Base-by-base conservation (phyloP, 2,113 vertebrate species). In the Forbesichthys papilliferus region DNA sequence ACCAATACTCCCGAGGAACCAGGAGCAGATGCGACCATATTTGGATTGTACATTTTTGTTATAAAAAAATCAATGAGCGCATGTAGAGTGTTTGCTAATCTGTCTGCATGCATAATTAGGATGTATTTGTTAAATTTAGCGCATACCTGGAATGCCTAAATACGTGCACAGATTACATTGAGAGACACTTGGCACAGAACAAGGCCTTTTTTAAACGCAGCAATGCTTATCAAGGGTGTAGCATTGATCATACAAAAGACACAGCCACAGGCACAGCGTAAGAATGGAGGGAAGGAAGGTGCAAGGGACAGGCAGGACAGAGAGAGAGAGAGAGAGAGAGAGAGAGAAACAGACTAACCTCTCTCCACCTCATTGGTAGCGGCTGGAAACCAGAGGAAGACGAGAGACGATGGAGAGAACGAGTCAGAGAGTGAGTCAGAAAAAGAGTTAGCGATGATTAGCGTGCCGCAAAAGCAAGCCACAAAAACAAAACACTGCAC, bases 341-440 rank as follows among this genome's bases (percentile, higher is more conserved):
- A 60, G 64, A 68, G 64, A 65, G 68, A 49, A 88, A 71, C 92
- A 93, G 87, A 99, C 97, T 98, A 93, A 99, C 97, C 98, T 99
- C 98, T 97, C 94, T 99, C 97, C 96, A 99, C 98, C 94, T 98
- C 97, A 98, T 98, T 99, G 94, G 96, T 96, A 95, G 96, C 97
- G 96, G 96, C 97, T 94, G 98, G 94, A 96, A 94, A 95, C 91
- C 84, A 79, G 80, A 79, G 48, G 75, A 57, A 83, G 46, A 78
- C 55, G 64, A 86, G 80, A 87, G 42, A 66, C 16, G 67, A 47
- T 9, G 54, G 5, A 61, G 9, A 54, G 18, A 74, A 53, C 52
- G 48, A 76, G 42, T 69, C 53, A 64, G n/a, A 61, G 63, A 64
- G n/a, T 73, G 54, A 53, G 20, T 68, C 34, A 69, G 56, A 72